Base-by-base conservation (phyloP, 2,113 vertebrate species). In the Dermatemys mawii region DNA sequence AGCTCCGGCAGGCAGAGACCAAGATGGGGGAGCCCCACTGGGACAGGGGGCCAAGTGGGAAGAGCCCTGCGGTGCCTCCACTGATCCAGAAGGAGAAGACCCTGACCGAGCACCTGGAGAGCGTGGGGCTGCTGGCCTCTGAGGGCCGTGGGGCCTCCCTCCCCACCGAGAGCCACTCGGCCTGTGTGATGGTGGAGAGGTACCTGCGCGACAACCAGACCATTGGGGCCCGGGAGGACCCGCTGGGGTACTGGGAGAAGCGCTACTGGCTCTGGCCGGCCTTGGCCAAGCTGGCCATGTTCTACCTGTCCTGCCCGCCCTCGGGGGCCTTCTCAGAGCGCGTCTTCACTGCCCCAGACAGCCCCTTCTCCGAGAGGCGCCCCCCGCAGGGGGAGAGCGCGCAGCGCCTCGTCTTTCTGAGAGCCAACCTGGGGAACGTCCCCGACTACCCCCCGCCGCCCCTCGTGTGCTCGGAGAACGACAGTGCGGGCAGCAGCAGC, bases 161-260 rank as follows among this genome's bases (percentile, higher is more conserved):
- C 2, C 55, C 87, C 35, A 93, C 90, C 0, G 94, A 95, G 78
- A 96, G 75, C 70, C 87, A 94, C 85, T 81, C 86, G 35, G 92
- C 95, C 9, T 93, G 88, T 6, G 2, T 93, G 91, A 92, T 90
- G 1, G 78, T 95, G 38, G 87, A 84, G 82, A 87, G 60, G 46
- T 96, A 93, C 48, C 91, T 95, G 49, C 14, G 50, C 6, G 95
- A 96, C 80, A 95, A 90, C 1, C 70, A 96, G 86, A 85, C 87
- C 0, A 50, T 94, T 1, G 89, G 87, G 2, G 91, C 93, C 76
- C 92, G 87, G 78, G 91, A 93, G 9, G 95, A 97, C 78, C 92
- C 90, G 4, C 78, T 96, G 83, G 75, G 29, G 35, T 95, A 94
- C 89, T 93, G 87, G 96, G 90, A 95, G 53, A 95, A 75, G 90